phyloP scores from a whole-genome alignment of 2,113 vertebrate genomes.

The Porphyrio hochstetteri region DNA sequence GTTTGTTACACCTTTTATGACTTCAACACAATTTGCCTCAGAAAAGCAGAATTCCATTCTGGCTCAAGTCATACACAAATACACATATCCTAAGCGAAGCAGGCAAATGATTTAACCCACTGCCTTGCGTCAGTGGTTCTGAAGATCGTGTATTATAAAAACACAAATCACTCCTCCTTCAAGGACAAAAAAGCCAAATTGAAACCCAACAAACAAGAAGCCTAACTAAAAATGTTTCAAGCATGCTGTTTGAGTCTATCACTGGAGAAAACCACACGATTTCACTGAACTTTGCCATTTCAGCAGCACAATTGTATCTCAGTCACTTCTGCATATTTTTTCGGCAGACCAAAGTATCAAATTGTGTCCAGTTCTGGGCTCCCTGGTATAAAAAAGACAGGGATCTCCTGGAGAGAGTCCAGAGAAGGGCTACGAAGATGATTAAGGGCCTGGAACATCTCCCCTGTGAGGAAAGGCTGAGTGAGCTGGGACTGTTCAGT shows the following conservation, averaged over 20 bases:
- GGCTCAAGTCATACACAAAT: not conserved
- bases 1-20: not conserved
- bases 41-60: not conserved
- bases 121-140: not conserved
- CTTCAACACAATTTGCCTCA: not conserved
- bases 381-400: no score
- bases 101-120: not conserved
- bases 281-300: not conserved
- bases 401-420: no score
- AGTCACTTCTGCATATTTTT: not conserved
- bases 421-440: no score
- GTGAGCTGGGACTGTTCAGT: no score
- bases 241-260: not conserved
- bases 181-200: not conserved
- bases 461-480: no score
- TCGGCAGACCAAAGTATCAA: not conserved
- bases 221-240: not conserved
- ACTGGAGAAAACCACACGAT: not conserved
- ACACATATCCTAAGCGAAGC: not conserved
- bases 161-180: not conserved
- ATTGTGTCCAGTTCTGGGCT: no score
- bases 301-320: not conserved
- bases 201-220: not conserved
- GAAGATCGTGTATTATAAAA: not conserved
- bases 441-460: no score